These are phyloP conservation scores for Sarcophaga carnaria DNA, from an alignment of 2,888 invertebrate species.

Conservation along the genomic window DNA sequence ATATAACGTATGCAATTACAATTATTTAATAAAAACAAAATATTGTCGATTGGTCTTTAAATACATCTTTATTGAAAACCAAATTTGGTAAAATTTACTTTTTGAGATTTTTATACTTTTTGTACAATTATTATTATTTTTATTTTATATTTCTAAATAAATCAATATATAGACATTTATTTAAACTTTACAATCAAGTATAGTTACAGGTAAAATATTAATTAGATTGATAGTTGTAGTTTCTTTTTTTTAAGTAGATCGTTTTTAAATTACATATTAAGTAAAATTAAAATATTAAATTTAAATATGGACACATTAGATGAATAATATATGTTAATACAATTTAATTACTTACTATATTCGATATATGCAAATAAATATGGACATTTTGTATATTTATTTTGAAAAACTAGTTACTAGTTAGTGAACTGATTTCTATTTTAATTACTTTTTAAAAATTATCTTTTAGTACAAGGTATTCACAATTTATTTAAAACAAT, in stretches of 20 bases:
- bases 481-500: too few species aligned
- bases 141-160: not conserved
- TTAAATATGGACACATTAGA: conserved; percentile 63
- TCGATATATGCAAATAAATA: not conserved
- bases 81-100: conserved; percentile 13
- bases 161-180: not conserved
- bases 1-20: too few species aligned
- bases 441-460: too few species aligned
- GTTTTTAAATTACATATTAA: conserved; percentile 6
- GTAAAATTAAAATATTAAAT: conserved; percentile 24
- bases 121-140: not conserved
- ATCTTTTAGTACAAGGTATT: too few species aligned
- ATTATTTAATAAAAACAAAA: not conserved
- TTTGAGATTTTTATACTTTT: not conserved
- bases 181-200: not conserved
- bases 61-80: conserved; percentile 20
- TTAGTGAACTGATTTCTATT: too few species aligned
- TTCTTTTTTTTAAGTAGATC: conserved; percentile 49
- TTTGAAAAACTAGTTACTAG: too few species aligned
- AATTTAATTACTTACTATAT: conserved; percentile 22
- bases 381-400: too few species aligned
- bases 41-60: not conserved
- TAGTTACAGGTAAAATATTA: conserved; percentile 45
- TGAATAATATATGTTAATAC: conserved; percentile 45
- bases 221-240: conserved; percentile 56